Percentiles rank a stretch among this genome's conserved stretches.
phyloP scores from a whole-genome alignment of 1,140 invertebrate species.

The Macrostomum lignano region DNA sequence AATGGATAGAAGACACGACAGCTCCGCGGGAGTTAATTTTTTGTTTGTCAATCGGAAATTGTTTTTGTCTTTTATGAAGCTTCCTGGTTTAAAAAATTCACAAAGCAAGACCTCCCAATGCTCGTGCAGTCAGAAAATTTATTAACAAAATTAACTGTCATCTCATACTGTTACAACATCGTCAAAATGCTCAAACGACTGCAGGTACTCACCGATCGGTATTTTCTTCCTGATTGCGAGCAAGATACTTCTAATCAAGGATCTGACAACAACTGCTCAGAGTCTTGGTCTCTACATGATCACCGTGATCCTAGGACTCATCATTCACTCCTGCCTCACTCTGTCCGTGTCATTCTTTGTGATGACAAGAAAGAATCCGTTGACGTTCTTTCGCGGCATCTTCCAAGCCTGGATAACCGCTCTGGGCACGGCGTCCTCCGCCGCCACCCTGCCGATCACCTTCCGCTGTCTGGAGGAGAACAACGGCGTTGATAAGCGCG shows the following conservation, averaged over 20 bases:
- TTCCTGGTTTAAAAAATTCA: too few relatives aligned
- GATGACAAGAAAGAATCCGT: conserved; percentile 32
- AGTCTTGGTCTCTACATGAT: conserved; percentile 62
- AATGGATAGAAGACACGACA: too few relatives aligned
- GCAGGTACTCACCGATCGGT: conserved; percentile 61
- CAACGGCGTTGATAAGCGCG: conserved; percentile 51
- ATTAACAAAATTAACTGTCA: too few relatives aligned
- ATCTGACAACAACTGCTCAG: conserved; percentile 46
- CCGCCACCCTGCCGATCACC: conserved; percentile 69
- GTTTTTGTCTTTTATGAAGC: too few relatives aligned
- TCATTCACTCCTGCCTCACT: conserved; percentile 59
- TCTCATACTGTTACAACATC: too few relatives aligned
- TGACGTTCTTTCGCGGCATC: conserved; percentile 32
- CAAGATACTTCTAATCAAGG: conserved; percentile 58
- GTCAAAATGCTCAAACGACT: too few relatives aligned
- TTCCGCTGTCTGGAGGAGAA: conserved; percentile 74
- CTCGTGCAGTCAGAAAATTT: too few relatives aligned
- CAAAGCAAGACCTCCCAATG: too few relatives aligned
- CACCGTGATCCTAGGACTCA: conserved; percentile 56
- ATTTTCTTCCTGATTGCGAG: conserved; percentile 62
- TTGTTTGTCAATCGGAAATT: too few relatives aligned
- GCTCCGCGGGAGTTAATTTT: too few relatives aligned
- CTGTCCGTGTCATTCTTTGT: conserved; percentile 40
- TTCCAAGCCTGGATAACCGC: conserved; percentile 36
- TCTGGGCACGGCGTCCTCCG: conserved; percentile 34